Conservation (phyloP, 2,888 invertebrate species). For the Malachius bipustulatus region DNA sequence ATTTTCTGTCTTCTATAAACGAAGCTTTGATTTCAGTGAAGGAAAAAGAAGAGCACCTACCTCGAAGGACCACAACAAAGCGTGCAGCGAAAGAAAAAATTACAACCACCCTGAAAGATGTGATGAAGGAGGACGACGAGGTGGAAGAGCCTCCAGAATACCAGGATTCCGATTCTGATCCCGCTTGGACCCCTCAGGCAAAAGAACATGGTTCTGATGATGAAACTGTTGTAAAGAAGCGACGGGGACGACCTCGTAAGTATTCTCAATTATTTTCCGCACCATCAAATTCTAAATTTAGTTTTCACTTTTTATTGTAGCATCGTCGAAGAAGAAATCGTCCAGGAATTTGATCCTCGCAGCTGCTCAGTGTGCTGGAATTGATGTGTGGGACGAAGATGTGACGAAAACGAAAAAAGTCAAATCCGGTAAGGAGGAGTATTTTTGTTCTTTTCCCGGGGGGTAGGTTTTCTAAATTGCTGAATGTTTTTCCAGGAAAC, state of each 20-base stretch:
- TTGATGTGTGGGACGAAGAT: slow-evolving; percentile 45
- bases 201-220: slow-evolving; percentile 36
- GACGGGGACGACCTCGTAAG: slow-evolving; percentile 26
- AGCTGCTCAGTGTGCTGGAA: slow-evolving; percentile 43
- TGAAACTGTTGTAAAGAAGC: slow-evolving; percentile 34
- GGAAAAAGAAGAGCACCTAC: slow-evolving; percentile 35
- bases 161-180: slow-evolving; percentile 53
- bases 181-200: slow-evolving; percentile 61
- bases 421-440: slow-evolving; percentile 15
- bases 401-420: slow-evolving; percentile 23
- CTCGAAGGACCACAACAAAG: slow-evolving; percentile 49
- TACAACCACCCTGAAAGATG: slow-evolving; percentile 42
- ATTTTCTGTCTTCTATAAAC: too few relatives aligned
- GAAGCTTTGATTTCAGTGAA: too few relatives aligned
- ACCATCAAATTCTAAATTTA: slow-evolving; percentile 7
- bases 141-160: slow-evolving; percentile 46
- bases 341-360: slow-evolving; percentile 35
- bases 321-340: slow-evolving; percentile 14
- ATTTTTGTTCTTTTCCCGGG: slow-evolving; percentile 6
- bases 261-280: slow-evolving; percentile 8
- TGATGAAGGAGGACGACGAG: slow-evolving; percentile 40
- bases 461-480: not conserved
- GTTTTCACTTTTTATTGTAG: slow-evolving; percentile 10
- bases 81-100: slow-evolving; percentile 56
- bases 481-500: not conserved